These are phyloP conservation scores for Halichoeres trimaculatus DNA, from an alignment of 2,113 vertebrate species.

Conservation along the genomic window DNA sequence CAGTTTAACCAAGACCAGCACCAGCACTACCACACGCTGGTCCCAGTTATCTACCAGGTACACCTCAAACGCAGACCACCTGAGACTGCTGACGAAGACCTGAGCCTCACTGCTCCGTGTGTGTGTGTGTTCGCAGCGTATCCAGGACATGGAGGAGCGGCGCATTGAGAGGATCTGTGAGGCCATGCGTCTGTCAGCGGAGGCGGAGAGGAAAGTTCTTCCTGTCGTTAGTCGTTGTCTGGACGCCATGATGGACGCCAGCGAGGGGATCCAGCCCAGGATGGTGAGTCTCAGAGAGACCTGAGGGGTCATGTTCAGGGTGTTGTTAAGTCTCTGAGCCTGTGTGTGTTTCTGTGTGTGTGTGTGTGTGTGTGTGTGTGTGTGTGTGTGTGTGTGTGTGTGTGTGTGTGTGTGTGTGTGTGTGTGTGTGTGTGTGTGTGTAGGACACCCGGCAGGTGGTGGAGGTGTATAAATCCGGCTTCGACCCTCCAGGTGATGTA, in stretches of 20 bases:
- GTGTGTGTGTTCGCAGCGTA: constrained; percentile 82
- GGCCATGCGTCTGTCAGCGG: constrained; percentile 89
- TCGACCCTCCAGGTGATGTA: constrained; percentile 92
- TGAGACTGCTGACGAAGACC: too few species aligned
- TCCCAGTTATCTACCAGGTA: constrained; percentile 94
- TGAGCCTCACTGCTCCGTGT: too few species aligned
- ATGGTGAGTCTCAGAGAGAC: constrained; percentile 85
- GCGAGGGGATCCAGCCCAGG: constrained; percentile 88
- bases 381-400: too few species aligned
- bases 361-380: too few species aligned
- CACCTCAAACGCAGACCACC: background rate
- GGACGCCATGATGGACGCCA: constrained; percentile 92
- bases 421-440: constrained; percentile 21
- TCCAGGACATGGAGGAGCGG: constrained; percentile 96
- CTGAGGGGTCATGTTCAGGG: too few species aligned
- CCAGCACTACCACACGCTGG: constrained; percentile 93
- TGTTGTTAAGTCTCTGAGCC: too few species aligned
- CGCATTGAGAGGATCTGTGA: constrained; percentile 88
- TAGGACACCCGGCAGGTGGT: constrained; percentile 94
- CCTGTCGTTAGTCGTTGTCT: constrained; percentile 91
- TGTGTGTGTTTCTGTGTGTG: too few species aligned
- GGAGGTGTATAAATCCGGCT: constrained; percentile 94
- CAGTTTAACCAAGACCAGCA: constrained; percentile 96
- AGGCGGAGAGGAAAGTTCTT: constrained; percentile 90
- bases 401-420: background rate